These are phyloP conservation scores for Drosophila bocki DNA, from an alignment of 1,140 invertebrate species.

Conservation along the genomic window DNA sequence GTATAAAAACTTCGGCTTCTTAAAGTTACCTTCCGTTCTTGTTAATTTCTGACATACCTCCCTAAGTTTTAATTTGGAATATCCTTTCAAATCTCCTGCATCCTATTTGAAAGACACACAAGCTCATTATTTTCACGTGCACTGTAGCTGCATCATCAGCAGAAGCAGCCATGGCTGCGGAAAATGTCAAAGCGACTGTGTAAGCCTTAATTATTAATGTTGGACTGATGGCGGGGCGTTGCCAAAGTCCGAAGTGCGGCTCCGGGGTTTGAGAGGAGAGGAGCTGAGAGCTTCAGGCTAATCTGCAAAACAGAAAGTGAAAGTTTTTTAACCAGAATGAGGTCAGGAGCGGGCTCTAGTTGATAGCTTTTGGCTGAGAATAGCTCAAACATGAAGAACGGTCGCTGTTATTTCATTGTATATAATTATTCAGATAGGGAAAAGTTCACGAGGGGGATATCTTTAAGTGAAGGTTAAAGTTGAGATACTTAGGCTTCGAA, in stretches of 20 bases:
- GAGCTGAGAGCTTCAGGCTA: constrained; percentile 43
- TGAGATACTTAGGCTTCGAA: constrained; percentile 1
- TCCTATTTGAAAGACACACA: neutral
- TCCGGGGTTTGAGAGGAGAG: neutral
- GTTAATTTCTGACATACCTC: neutral
- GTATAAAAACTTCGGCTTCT: neutral
- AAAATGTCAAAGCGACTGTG: constrained; percentile 63
- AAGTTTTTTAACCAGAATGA: constrained; percentile 26
- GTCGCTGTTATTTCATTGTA: constrained; percentile 21
- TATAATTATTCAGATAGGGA: constrained; percentile 27
- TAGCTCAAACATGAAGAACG: constrained; percentile 7
- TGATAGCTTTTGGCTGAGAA: constrained; percentile 21
- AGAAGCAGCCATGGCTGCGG: constrained; percentile 29
- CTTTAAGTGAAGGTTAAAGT: constrained; percentile 29
- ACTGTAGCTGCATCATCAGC: constrained; percentile 22
- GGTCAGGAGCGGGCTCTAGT: constrained; percentile 31
- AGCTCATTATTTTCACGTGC: constrained; percentile 6
- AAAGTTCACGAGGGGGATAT: constrained; percentile 14
- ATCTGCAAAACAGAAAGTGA: constrained; percentile 39
- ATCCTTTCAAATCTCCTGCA: constrained; percentile 7
- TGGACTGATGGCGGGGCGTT: constrained; percentile 52
- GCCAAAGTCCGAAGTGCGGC: constrained; percentile 27
- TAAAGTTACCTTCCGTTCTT: neutral
- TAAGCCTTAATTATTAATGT: constrained; percentile 67
- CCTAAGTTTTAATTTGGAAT: neutral